phyloP scores from a whole-genome alignment of 1,140 invertebrate genomes.

The Protaetia brevitarsis region DNA sequence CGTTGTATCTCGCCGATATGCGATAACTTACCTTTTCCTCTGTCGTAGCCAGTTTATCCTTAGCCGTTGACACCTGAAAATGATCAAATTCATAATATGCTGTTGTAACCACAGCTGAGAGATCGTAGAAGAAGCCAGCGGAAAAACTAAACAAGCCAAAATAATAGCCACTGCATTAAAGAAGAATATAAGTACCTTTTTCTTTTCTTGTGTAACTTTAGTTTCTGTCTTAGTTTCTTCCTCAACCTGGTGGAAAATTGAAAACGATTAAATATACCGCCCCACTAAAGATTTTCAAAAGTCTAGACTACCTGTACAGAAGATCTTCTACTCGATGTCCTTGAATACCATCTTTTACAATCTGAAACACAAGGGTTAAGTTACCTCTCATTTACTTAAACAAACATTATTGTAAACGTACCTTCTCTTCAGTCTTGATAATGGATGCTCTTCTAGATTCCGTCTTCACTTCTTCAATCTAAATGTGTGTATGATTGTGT shows the following conservation, averaged over 20 bases:
- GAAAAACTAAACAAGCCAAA: not conserved
- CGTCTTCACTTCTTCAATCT: constrained; percentile 55
- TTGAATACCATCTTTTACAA: constrained; percentile 43
- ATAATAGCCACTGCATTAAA: not conserved
- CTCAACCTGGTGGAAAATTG: constrained; percentile 41
- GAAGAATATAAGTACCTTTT: constrained; percentile 56
- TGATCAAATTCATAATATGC: too few relatives aligned
- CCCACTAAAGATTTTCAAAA: not conserved
- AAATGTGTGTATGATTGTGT: constrained; percentile 10
- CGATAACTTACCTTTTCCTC: constrained; percentile 45
- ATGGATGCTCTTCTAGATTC: constrained; percentile 65
- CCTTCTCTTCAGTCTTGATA: constrained; percentile 52
- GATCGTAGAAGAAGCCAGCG: too few relatives aligned
- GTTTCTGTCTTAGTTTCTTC: constrained; percentile 50
- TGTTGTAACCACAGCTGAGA: not conserved
- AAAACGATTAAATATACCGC: not conserved
- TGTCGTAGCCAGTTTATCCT: constrained; percentile 42
- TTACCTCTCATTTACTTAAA: not conserved
- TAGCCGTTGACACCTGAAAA: too few relatives aligned
- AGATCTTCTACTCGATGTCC: constrained; percentile 41
- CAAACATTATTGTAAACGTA: constrained; percentile 25
- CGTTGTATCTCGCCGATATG: too few relatives aligned
- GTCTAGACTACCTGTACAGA: constrained; percentile 44
- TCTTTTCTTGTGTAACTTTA: constrained; percentile 50
- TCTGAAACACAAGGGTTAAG: constrained; percentile 30